Base-by-base conservation (phyloP, 2,797 vertebrate genomes). In the Gallinago stenura region DNA sequence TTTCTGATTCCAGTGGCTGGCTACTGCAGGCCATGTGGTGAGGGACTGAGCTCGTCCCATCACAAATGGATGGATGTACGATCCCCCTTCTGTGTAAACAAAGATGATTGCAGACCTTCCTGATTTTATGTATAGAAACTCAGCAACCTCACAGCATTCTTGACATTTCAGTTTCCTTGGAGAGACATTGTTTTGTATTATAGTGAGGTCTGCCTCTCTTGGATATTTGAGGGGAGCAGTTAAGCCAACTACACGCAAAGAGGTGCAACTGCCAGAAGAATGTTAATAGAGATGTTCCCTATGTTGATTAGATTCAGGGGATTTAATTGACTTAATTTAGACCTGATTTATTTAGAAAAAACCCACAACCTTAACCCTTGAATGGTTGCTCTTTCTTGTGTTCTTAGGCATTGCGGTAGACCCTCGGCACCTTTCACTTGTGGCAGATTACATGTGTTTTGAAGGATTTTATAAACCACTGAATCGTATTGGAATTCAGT, bases 381-480 rank as follows among this genome's bases (percentile, higher is more conserved):
- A 68, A 45, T 84, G 35, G 33, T 64, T 86, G 15, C 25, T 88
- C 7, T 71, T 39, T 2, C 13, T 71, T 79, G 12, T 70, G 35
- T 94, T 89, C 70, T 28, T 78, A 99, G 99, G 99, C 83, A 99
- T 99, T 56, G 98, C 97, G 58, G 98, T 99, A 8, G 99, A 99
- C 92, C 99, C 99, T 78, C 98, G 99, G 33, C 99, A 99, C 93
- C 98, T 99, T 75, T 99, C 99, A 0, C 97, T 99, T 43, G 99
- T 99, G 30, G 99, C 99, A 3, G 99, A 99, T 87, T 99, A 99
- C 96, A 99, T 99, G 99, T 99, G 99, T 66, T 99, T 99, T 21
- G 99, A 99, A 97, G 99, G 99, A 1, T 93, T 98, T 16, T 99
- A 99, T 75, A 99, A 99, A 87, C 99, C 99, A 0, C 97, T 99